Evolutionary conservation across 2,113 vertebrate species (phyloP).

Genomic region (Heterocephalus glaber): DNA sequence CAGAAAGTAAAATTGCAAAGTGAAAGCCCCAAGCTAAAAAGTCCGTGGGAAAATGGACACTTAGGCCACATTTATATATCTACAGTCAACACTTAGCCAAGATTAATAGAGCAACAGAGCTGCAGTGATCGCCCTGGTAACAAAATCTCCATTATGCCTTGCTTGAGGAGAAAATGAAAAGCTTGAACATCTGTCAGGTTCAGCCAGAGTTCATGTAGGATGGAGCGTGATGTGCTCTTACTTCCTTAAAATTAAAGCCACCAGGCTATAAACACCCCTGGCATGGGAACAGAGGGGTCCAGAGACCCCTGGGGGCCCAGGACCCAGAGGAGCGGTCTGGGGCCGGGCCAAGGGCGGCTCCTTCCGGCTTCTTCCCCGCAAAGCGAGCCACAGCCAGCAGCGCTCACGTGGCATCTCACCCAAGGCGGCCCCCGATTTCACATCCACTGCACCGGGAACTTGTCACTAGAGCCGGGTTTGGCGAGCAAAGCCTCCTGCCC

Average conservation of each 20-base stretch:
- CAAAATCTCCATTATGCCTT: conserved; percentile 40
- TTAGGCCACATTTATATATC: not conserved
- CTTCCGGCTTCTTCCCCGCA: not conserved
- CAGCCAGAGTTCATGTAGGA: conserved; percentile 59
- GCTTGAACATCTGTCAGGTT: conserved; percentile 60
- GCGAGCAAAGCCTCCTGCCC: not conserved
- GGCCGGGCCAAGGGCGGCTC: not conserved
- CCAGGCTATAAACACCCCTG: not conserved
- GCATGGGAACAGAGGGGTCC: not conserved
- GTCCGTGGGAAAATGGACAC: not conserved
- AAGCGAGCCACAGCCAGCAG: not conserved
- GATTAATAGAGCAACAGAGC: conserved; percentile 53
- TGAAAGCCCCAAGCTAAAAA: conserved; percentile 19
- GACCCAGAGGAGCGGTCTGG: not conserved
- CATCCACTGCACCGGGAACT: not conserved
- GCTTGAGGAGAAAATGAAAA: conserved; percentile 64
- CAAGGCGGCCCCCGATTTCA: not conserved
- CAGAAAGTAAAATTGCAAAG: conserved; percentile 38
- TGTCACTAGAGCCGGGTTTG: not conserved
- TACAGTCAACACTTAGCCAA: conserved; percentile 42
- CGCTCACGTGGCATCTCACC: not conserved
- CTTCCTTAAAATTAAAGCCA: not conserved
- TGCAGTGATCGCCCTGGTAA: conserved; percentile 27
- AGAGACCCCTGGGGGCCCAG: not conserved
- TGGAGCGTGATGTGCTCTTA: not conserved